These are phyloP conservation scores for Odontamblyopus rebecca DNA, from an alignment of 2,797 vertebrate species.

Conservation along the genomic window DNA sequence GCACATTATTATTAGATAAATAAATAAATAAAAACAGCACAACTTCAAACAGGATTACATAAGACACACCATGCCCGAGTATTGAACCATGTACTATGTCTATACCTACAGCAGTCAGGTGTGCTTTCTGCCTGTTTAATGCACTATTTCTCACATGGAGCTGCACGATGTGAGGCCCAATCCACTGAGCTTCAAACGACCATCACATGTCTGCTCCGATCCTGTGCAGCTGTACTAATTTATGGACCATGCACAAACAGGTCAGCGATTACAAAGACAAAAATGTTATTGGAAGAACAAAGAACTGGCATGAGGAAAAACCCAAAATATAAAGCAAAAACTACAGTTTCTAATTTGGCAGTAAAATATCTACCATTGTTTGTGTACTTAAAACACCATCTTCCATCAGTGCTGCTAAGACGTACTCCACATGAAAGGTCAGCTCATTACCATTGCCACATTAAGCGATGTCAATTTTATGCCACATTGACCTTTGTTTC, in stretches of 20 bases:
- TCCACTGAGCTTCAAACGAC: slow-evolving; percentile 43
- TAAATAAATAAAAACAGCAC: neutral
- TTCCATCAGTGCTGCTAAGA: slow-evolving; percentile 7
- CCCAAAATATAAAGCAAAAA: neutral
- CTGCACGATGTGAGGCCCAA: slow-evolving; percentile 32
- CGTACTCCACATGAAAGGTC: slow-evolving; percentile 44
- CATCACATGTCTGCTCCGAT: slow-evolving; percentile 36
- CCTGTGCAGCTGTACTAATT: slow-evolving; percentile 49
- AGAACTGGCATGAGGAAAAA: neutral
- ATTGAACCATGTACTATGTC: slow-evolving; percentile 13
- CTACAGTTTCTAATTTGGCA: neutral
- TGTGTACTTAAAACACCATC: slow-evolving; percentile 21
- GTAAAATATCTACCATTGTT: slow-evolving; percentile 4
- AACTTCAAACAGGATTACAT: slow-evolving; percentile 21
- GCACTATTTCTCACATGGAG: slow-evolving; percentile 48
- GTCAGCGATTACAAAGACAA: slow-evolving; percentile 24
- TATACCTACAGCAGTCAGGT: slow-evolving; percentile 45
- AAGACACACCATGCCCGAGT: neutral
- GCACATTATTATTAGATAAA: neutral
- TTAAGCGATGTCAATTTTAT: slow-evolving; percentile 63
- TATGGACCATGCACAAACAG: slow-evolving; percentile 49
- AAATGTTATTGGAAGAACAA: neutral
- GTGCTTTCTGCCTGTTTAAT: slow-evolving; percentile 47
- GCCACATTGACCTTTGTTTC: slow-evolving; percentile 64
- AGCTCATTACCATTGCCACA: slow-evolving; percentile 57